Evolutionary conservation across 2,888 invertebrate species (phyloP), one percentile per base, ranked within the genome.

Genomic region (Cerceris ruficornis): DNA sequence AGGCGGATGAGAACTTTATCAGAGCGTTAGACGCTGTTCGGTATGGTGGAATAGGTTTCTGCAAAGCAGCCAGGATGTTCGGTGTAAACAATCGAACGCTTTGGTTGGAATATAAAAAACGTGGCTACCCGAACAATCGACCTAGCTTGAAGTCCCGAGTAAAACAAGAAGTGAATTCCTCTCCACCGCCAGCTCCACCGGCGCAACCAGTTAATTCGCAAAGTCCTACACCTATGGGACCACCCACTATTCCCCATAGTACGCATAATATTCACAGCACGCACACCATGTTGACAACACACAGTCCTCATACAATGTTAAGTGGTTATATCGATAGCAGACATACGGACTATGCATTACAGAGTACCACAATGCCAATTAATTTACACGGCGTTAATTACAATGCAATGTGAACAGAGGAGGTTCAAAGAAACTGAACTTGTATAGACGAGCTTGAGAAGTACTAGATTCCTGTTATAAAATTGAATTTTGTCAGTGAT

Each of bases 81-180:
- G 97, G 97, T 43, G 96, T 97, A 14, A 97, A 97, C 92, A 97
- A 97, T 92, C 94, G 97, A 71, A 97, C 97, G 0, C 93, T 97
- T 2, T 97, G 97, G 97, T 93, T 97, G 52, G 97, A 97, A 90
- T 97, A 97, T 90, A 97, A 96, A 89, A 96, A 96, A 91, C 95
- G 96, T 58, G 97, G 97, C 0, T 97, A 97, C 91, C 96, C 96
- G 0, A 96, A 96, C 88, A 96, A 95, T 89, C 93, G 97, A 84
- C 95, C 96, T 13, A 96, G 96, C 90, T 95, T 96, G 82, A 96
- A 96, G 89, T 95, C 95, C 83, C 93, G 96, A 61, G 95, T 96
- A 69, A 96, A 96, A 83, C 94, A 95, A 76, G 95, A 95, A 88
- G 92, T 93, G 65, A 94, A 95, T 90, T 93, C 95, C 55, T 94